phyloP scores from a whole-genome alignment of 1,140 invertebrate genomes.

The Scaptodrosophila lebanonensis region DNA sequence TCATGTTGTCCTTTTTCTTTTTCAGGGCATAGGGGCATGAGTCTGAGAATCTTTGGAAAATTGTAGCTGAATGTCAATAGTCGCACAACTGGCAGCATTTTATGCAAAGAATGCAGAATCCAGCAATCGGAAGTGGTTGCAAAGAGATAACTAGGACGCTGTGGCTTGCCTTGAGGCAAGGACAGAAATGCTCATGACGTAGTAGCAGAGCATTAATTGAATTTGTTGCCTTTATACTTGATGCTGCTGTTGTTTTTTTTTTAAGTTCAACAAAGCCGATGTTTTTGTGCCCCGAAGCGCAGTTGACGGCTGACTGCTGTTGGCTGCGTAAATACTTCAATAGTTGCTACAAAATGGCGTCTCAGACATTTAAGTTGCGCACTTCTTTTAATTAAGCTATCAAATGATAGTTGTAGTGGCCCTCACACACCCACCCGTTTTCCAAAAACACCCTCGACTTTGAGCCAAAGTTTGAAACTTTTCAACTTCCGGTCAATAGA shows the following conservation, averaged over 20 bases:
- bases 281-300: constrained; percentile 33
- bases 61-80: too few relatives aligned
- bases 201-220: constrained; percentile 61
- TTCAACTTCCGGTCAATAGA: constrained; percentile 73
- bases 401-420: constrained; percentile 35
- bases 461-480: constrained; percentile 66
- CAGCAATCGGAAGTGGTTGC: constrained; percentile 38
- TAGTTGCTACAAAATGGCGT: constrained; percentile 52
- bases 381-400: constrained; percentile 65
- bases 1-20: not conserved
- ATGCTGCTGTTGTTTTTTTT: constrained; percentile 46
- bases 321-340: constrained; percentile 50
- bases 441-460: not conserved
- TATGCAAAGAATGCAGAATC: not conserved
- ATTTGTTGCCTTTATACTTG: constrained; percentile 65
- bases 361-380: constrained; percentile 19
- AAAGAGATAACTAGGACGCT: constrained; percentile 34
- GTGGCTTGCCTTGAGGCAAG: constrained; percentile 17
- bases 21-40: constrained; percentile 40
- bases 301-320: too few relatives aligned
- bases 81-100: constrained; percentile 4
- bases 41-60: constrained; percentile 44
- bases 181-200: constrained; percentile 40
- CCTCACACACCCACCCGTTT: constrained; percentile 17
- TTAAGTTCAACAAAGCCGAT: constrained; percentile 58